These are phyloP conservation scores for Chelonia mydas DNA, from an alignment of 2,797 vertebrate species.

Conservation along the genomic window DNA sequence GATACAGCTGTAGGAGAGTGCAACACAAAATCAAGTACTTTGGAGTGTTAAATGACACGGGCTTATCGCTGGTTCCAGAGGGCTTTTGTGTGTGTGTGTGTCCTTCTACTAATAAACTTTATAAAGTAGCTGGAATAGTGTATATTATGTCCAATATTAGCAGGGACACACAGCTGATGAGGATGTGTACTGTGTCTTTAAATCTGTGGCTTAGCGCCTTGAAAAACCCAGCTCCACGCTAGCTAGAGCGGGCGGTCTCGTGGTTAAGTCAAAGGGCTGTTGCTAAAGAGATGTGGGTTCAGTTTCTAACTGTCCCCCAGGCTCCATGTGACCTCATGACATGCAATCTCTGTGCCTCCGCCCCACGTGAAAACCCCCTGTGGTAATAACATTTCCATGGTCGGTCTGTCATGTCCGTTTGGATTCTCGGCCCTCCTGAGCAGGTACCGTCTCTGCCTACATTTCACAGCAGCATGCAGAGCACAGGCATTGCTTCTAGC, in stretches of 20 bases:
- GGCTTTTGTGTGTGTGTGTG: not conserved
- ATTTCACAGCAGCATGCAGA: too few relatives aligned
- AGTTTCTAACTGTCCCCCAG: not conserved
- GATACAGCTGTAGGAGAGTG: rapidly evolving
- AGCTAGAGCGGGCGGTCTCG: not conserved
- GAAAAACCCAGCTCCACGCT: not conserved
- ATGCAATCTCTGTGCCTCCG: not conserved
- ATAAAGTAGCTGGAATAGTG: not conserved
- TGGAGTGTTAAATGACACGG: not conserved
- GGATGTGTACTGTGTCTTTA: not conserved
- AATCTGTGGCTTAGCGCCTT: not conserved
- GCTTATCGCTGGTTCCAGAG: not conserved
- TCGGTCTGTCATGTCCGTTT: not conserved
- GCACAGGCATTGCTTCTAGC: too few relatives aligned
- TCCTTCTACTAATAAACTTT: too few relatives aligned
- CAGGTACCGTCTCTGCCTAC: too few relatives aligned
- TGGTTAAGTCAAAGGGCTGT: not conserved
- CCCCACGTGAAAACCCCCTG: not conserved
- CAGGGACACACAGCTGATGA: not conserved
- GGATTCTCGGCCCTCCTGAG: too few relatives aligned
- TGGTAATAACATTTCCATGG: not conserved
- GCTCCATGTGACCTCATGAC: not conserved
- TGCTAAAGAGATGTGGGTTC: not conserved
- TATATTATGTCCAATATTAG: not conserved
- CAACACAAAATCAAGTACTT: not conserved